Evolutionary conservation across 1,140 invertebrate species (phyloP).

Genomic region (Platyura marginata): DNA sequence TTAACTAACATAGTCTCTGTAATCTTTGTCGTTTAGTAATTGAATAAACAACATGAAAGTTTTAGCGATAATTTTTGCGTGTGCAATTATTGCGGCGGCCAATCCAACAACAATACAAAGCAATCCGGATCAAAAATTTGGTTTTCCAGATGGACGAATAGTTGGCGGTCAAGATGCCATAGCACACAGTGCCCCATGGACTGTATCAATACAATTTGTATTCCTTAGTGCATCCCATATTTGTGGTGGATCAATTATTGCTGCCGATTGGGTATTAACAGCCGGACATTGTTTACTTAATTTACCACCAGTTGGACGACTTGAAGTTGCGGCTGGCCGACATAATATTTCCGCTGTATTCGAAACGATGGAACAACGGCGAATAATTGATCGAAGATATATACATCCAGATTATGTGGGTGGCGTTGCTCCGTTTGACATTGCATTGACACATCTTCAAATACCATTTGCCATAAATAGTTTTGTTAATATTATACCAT

Average conservation of each 20-base stretch:
- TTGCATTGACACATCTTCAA: conserved; percentile 30
- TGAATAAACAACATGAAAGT: too few species aligned
- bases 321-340: conserved; percentile 18
- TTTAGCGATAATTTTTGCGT: too few species aligned
- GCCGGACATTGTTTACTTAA: conserved; percentile 20
- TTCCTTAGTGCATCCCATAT: conserved; percentile 18
- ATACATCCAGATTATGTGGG: conserved; percentile 18
- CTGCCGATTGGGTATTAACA: conserved; percentile 21
- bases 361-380: conserved; percentile 13
- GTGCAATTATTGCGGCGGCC: too few species aligned
- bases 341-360: conserved; percentile 15
- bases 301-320: conserved; percentile 13
- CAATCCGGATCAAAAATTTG: too few species aligned
- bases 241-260: conserved; percentile 20
- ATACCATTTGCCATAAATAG: conserved; percentile 14
- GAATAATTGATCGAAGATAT: conserved; percentile 16
- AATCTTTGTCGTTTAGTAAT: too few species aligned
- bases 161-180: conserved; percentile 9
- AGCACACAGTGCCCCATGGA: conserved; percentile 20
- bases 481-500: conserved; percentile 23
- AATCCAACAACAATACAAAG: too few species aligned
- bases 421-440: conserved; percentile 29
- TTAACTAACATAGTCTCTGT: too few species aligned
- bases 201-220: conserved; percentile 20
- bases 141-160: too few species aligned